Base-by-base conservation (phyloP, 2,797 vertebrate genomes). In the Ambastaia sidthimunki region DNA sequence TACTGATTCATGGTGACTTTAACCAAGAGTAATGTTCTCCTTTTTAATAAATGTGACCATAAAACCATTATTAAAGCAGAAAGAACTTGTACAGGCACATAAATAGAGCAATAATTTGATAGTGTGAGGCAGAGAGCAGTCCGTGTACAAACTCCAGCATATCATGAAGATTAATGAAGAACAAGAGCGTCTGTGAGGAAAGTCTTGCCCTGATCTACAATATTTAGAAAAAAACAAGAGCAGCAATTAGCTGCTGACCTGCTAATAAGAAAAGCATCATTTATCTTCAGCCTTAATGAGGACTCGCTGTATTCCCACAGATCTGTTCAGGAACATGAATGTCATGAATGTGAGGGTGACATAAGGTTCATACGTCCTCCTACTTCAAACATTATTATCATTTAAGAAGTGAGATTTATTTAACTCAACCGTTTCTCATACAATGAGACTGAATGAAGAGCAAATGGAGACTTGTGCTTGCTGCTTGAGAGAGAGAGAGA, bases 81-180 rank as follows among this genome's bases (percentile, higher is more conserved):
- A 28, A 16, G 12, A 18, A 63, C 7, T 3, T 28, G 13, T 3
- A 0, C 28, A 37, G 7, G 15, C 18, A 63, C 23, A 37, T 37
- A 37, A 63, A 63, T 63, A 11, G 31, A 18, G 16, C n/a, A n/a
- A n/a, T 7, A 37, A n/a, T 63, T n/a, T 37, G 7, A 63, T n/a
- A 63, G 16, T 37, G 62, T 12, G 16, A 63, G 62, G 62, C 28
- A 28, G 12, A 7, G 62, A n/a, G 16, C 57, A 63, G 16, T 62
- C 25, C 31, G 28, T 62, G 59, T 25, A 31, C 16, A 31, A 62
- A 71, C 19, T 15, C 37, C n/a, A 59, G 12, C 15, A 1, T 57
- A 59, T 59, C 7, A 60, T 73, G 55, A 28, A 60, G 21, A 73
- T 28, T 59, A 59, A 59, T 73, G 37, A 41, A 71, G n/a, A 71